Base-by-base conservation (phyloP, 2,797 vertebrate genomes). In the Protosalanx chinensis region DNA sequence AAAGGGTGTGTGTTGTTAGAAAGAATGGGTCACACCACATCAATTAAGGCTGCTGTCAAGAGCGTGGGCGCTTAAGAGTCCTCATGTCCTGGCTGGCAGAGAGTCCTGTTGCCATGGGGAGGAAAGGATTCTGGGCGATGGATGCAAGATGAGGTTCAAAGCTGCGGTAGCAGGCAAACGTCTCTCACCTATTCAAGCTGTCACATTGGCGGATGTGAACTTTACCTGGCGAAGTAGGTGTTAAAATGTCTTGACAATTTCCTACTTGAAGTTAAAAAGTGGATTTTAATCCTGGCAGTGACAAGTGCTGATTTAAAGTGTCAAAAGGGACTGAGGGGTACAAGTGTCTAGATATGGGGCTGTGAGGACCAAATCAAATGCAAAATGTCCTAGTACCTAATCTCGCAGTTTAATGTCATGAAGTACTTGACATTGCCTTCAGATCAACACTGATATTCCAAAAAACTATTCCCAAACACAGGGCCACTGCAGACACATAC, bases 61-160 rank as follows among this genome's bases (percentile, higher is more conserved):
- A 51, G 29, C 12, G 75, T 78, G 79, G 72, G 72, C 69, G 70
- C 70, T 35, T 46, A 58, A 32, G 64, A 74, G 56, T 32, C 66
- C 67, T 56, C 67, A 56, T 8, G 1, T 67, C 68, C 59, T 27
- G 6, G 79, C 13, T 56, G 18, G 41, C 56, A 61, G 35, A 83
- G 59, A 75, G 79, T 72, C 70, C 67, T 6, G 69, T 79, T 85
- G 72, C 77, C 77, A 82, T 79, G 81, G 80, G 80, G 73, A 78
- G 79, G 74, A 80, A 62, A 32, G 65, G 15, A 79, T 49, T 56
- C 62, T 66, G 62, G 66, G 29, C 16, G 37, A 46, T 46, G 41
- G 41, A 46, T 46, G 41, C 41, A 3, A 46, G 32, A 37, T 30
- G 0, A 56, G 75, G 81, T 70, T 87, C 80, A 78, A 70, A 71